phyloP scores from a whole-genome alignment of 2,797 vertebrate species.

The Cynodonichthys magdalenae region DNA sequence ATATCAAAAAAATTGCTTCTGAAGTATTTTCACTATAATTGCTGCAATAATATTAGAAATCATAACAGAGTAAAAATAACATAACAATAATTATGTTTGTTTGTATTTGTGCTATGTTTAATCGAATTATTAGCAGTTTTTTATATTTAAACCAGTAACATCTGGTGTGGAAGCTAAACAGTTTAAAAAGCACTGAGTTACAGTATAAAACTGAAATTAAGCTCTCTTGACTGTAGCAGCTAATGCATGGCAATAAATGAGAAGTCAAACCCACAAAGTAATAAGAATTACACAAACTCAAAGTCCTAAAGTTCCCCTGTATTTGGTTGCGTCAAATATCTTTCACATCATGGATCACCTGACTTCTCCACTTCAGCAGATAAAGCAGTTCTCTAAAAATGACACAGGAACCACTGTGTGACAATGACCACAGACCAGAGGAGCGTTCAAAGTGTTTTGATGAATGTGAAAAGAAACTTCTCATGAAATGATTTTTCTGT shows the following conservation, averaged over 20 bases:
- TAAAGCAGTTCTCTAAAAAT: background rate
- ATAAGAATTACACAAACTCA: background rate
- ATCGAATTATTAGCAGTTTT: no score
- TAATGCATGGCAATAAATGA: slow-evolving; percentile 6
- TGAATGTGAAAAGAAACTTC: slow-evolving; percentile 33
- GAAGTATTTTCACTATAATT: no score
- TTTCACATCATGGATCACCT: background rate
- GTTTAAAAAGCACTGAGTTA: no score
- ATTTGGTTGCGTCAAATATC: background rate
- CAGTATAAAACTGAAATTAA: slow-evolving; percentile 23
- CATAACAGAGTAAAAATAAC: no score
- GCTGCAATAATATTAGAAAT: no score
- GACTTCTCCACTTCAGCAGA: background rate
- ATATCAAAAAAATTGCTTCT: no score
- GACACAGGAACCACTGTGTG: background rate
- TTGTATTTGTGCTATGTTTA: no score
- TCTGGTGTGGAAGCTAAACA: no score
- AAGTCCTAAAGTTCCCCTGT: background rate
- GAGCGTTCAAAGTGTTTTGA: slow-evolving; percentile 26
- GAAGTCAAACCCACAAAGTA: slow-evolving; percentile 6
- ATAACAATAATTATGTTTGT: no score
- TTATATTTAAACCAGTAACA: no score
- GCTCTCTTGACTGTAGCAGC: slow-evolving; percentile 17
- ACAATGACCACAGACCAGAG: background rate
- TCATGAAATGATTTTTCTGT: slow-evolving; percentile 34